Base-by-base conservation (phyloP, 2,888 invertebrate genomes). In the Notodonta dromedarius region DNA sequence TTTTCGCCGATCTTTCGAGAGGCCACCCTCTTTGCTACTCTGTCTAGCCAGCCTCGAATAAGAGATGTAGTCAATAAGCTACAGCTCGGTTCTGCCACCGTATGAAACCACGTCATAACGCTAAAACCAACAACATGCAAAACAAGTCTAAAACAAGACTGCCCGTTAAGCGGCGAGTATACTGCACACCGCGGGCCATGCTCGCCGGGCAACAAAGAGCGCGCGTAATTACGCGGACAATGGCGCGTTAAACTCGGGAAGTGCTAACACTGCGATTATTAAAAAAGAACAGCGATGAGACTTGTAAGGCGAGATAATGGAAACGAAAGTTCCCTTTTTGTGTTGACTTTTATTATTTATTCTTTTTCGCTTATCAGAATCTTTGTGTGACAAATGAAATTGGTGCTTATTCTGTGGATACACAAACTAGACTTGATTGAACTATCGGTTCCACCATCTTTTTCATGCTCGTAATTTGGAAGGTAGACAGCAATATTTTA, bases 151-250 rank as follows among this genome's bases (percentile, higher is more conserved):
- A 55, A 55, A 62, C 39, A 61, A 71, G 66, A 61, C 55, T 54
- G 50, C 59, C 66, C 55, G 56, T 69, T 66, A 66, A 12, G 46
- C 48, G 51, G 61, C 59, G 63, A 65, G 63, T 65, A 74, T 67
- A 59, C 61, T 35, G 39, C 39, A 40, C 54, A 55, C 39, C 7
- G 54, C 54, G 55, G 14, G 40, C 40, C 9, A 40, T 13, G 42
- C n/a, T 54, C 40, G 42, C 42, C 14, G 50, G 50, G 46, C 44
- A 55, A 56, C 62, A 66, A 67, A 75, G 67, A 59, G 66, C 55
- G 63, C 63, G 70, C 62, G 66, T 74, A 74, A 79, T 76, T 74
- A 74, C 71, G 59, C 76, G 58, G 62, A 76, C 76, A 79, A 77
- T 69, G 59, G 71, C 44, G 59, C 71, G 70, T 67, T 68, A 71